Percentiles rank a stretch among this genome's conserved stretches.
phyloP scores from a whole-genome alignment of 2,888 invertebrate genomes.

The Ditylenchus weischeri region DNA sequence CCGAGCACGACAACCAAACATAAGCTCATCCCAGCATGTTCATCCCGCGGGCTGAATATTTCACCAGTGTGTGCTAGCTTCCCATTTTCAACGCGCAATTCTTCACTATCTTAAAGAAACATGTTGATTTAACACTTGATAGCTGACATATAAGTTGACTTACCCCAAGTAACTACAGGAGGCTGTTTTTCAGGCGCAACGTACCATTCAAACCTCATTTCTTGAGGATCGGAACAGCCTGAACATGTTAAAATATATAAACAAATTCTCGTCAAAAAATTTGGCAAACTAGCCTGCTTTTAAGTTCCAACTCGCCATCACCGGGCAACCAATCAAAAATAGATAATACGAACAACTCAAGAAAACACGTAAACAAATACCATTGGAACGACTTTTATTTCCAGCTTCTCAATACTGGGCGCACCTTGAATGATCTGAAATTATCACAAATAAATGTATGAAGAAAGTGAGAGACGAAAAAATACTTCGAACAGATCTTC shows the following conservation, averaged over 20 bases:
- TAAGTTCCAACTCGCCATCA: not conserved
- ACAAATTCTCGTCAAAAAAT: not conserved
- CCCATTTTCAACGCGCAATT: not conserved
- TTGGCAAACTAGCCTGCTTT: not conserved
- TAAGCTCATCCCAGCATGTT: not conserved
- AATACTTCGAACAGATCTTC: too few species aligned
- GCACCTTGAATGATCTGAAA: not conserved
- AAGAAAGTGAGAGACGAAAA: too few species aligned
- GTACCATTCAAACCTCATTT: not conserved
- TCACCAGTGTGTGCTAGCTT: not conserved
- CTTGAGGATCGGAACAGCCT: not conserved
- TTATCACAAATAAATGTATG: not conserved
- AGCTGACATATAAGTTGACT: too few species aligned
- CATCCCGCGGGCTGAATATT: not conserved
- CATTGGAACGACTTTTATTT: not conserved
- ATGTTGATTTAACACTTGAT: not conserved
- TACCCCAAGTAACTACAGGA: too few species aligned
- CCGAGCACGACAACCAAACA: not conserved
- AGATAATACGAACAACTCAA: too few species aligned
- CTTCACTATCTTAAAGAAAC: not conserved
- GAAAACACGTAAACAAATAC: too few species aligned
- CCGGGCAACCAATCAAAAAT: not conserved
- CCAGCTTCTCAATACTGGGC: slow-evolving; percentile 2
- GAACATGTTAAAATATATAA: not conserved
- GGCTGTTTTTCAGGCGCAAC: not conserved